Base-by-base conservation (phyloP, 1,140 invertebrate species). In the Mercenaria mercenaria region DNA sequence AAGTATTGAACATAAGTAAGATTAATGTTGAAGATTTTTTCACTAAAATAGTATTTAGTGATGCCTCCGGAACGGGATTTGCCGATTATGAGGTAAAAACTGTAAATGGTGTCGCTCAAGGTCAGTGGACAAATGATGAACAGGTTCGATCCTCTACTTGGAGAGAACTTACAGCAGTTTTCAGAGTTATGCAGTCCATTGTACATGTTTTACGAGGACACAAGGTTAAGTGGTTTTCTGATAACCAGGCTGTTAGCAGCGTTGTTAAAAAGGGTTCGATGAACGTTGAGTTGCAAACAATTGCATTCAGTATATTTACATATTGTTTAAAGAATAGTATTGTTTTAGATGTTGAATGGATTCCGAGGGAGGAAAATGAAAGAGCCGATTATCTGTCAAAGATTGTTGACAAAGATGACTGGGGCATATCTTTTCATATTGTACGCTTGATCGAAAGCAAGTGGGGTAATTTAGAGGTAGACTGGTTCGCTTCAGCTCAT, bases 361-460 rank as follows among this genome's bases (percentile, higher is more conserved):
- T 91, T 34, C 74, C 81, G 10, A 43, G 80, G 23, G 1, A 32
- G 2, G 29, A 85, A 20, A 91, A 86, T 29, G 34, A 72, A 20
- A 86, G 50, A 59, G 76, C 90, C 18, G 86, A 91, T 79, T 67
- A n/a, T 47, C 37, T 89, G 0, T 83, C 79, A 26, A 77, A 74
- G 29, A 84, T 23, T 37, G 4, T 10, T 23, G 67, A 90, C 37
- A 47, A 56, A 47, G 86, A 91, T 47, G 90, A 88, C 72, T 88
- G 85, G 85, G 83, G 69, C 32, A 52, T 90, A 10, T n/a, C 39
- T 29, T 32, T 1, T 13, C 0, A 72, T 32, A 15, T 32, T 23
- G 59, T 74, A 11, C 20, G 74, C 29, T 20, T 69, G 13, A 32
- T 85, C 8, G n/a, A 85, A 56, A 39, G 26, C 13, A 64, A 29